Conservation (phyloP, 2,113 vertebrate species). For the Gobiocypris rarus region DNA sequence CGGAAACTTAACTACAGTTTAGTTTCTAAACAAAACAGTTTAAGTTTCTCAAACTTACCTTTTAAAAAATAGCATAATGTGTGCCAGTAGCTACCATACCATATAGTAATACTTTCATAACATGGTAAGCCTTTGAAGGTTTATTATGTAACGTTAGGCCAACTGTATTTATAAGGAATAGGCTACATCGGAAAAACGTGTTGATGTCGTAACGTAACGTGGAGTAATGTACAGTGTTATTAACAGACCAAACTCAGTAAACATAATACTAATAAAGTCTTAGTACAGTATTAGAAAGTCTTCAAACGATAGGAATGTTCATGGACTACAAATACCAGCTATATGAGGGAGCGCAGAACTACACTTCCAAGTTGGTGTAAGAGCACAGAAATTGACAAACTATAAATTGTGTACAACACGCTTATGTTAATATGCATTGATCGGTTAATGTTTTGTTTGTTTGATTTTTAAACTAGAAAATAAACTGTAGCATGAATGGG, state of each 20-base stretch:
- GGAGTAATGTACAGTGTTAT: no score
- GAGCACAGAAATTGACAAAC: background rate
- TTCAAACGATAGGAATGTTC: background rate
- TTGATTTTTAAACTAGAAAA: background rate
- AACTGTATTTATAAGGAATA: background rate
- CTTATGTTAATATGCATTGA: background rate
- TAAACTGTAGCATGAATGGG: background rate
- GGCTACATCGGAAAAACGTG: background rate
- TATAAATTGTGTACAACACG: background rate
- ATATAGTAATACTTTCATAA: no score
- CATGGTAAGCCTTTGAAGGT: background rate
- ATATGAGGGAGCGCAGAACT: background rate
- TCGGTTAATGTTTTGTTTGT: background rate
- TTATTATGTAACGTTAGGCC: no score
- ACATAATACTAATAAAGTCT: no score
- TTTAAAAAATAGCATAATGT: no score
- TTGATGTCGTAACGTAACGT: background rate
- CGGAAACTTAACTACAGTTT: background rate
- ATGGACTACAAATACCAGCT: constrained; percentile 26
- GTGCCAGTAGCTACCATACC: no score
- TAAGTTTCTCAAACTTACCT: background rate
- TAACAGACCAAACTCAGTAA: no score
- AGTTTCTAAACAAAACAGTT: background rate
- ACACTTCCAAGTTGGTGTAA: background rate
- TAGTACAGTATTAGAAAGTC: no score